Base-by-base conservation (phyloP, 2,113 vertebrate species). In the Mustela lutreola region DNA sequence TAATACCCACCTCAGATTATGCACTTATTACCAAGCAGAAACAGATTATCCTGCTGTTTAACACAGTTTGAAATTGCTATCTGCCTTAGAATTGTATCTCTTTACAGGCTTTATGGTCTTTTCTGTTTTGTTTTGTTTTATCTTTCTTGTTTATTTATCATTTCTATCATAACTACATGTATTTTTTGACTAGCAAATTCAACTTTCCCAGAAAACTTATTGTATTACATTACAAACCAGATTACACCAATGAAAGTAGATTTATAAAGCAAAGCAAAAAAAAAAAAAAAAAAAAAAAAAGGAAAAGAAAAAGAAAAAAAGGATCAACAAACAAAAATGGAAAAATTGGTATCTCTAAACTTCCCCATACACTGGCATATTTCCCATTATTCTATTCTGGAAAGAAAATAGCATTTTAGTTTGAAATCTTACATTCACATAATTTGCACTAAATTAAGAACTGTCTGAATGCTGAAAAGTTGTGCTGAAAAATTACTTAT, bases 41-140 rank as follows among this genome's bases (percentile, higher is more conserved):
- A 80, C 7, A 63, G 39, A 70, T 62, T 60, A 60, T 39, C 33
- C 53, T 45, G 24, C 14, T 71, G 36, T 56, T 87, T 50, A 85
- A 22, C 78, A 67, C 9, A 81, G 70, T 48, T 82, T 96, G 65
- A 90, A 91, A 96, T 76, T 86, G 9, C 48, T 71, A 70, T 76
- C 2, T 88, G 26, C 50, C 31, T 87, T 75, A 31, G 39, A 62
- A 60, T 60, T 79, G 21, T 70, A 19, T 75, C 21, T 56, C 10
- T 53, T 93, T 87, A 62, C 11, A 92, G 21, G 8, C 14, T 88
- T 88, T 83, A 70, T 4, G 92, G 24, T 83, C 67, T 24, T 45
- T 87, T 96, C 67, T 62, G 10, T 62, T 26, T 26, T 62, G 60
- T 26, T 62, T 62, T 62, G 24, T 31, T 92, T 93, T 42, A 42